Percentiles rank a stretch among this genome's conserved stretches.
phyloP scores from a whole-genome alignment of 2,113 vertebrate species.

The Strix aluco region DNA sequence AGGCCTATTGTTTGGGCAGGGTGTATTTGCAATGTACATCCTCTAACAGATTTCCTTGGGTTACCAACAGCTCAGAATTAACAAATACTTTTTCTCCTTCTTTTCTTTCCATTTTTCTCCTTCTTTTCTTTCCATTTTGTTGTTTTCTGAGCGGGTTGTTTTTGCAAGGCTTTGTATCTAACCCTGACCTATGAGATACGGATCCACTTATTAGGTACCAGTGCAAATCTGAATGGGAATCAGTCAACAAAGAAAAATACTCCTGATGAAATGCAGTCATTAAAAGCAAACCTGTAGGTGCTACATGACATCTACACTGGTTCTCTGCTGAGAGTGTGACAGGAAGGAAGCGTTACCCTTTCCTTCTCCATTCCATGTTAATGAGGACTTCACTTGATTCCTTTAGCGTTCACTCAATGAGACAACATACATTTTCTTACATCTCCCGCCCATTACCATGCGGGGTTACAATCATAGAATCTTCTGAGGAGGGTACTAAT shows the following conservation, averaged over 20 bases:
- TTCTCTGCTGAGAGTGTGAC: not conserved
- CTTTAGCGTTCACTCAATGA: not conserved
- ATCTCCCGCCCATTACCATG: not conserved
- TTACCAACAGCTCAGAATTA: not conserved
- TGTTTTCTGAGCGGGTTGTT: not conserved
- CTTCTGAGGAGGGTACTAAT: not conserved
- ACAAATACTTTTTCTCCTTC: not conserved
- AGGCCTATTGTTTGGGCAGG: not conserved
- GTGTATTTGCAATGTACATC: not conserved
- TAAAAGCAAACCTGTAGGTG: not conserved
- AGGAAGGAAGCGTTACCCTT: not conserved
- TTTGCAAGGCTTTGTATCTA: not conserved
- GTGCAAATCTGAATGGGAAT: not conserved
- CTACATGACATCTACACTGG: not conserved
- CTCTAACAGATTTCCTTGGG: not conserved
- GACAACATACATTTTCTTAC: not conserved
- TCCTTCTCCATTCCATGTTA: not conserved
- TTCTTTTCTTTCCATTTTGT: not conserved
- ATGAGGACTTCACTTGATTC: not conserved
- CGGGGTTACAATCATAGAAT: not conserved
- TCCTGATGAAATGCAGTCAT: not conserved
- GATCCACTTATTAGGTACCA: not conserved
- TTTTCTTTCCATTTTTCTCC: not conserved
- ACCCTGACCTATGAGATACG: not conserved
- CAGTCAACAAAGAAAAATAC: not conserved